phyloP scores from a whole-genome alignment of 2,113 vertebrate species.

The Hassar affinis region DNA sequence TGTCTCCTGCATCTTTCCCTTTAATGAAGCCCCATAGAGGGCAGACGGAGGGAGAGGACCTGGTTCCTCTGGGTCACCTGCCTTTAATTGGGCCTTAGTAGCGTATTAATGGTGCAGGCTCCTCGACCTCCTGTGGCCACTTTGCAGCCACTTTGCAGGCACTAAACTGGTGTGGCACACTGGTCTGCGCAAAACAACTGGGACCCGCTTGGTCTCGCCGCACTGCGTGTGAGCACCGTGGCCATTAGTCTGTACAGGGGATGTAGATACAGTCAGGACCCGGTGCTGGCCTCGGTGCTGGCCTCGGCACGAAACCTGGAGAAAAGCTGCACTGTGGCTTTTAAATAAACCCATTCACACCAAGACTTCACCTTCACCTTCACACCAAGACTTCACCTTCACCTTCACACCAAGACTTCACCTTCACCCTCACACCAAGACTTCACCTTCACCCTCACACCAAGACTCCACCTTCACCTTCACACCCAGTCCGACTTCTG shows the following conservation, averaged over 20 bases:
- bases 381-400: too few relatives aligned
- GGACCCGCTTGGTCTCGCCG: conserved; percentile 51
- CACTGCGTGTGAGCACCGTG: conserved; percentile 23
- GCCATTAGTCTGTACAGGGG: conserved; percentile 36
- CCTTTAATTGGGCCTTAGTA: conserved; percentile 70
- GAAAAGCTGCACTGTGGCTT: not conserved
- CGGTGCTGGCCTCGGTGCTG: not conserved
- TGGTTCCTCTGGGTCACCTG: conserved; percentile 63
- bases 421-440: too few relatives aligned
- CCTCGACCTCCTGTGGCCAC: conserved; percentile 69
- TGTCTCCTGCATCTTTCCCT: conserved; percentile 59
- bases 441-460: too few relatives aligned
- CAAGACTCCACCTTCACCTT: too few relatives aligned
- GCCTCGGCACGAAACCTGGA: not conserved
- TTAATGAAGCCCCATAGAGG: conserved; percentile 67
- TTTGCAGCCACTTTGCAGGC: conserved; percentile 70
- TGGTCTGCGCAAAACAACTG: conserved; percentile 53
- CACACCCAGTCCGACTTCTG: too few relatives aligned
- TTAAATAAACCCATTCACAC: not conserved
- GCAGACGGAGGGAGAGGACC: conserved; percentile 33
- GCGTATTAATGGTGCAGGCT: conserved; percentile 61
- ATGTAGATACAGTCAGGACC: not conserved
- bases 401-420: too few relatives aligned
- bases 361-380: too few relatives aligned
- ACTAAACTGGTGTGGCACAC: conserved; percentile 60